Percentiles rank a stretch among this genome's conserved stretches.
Evolutionary conservation across 2,888 invertebrate genomes (phyloP).

Genomic region (Andrena hattorfiana): DNA sequence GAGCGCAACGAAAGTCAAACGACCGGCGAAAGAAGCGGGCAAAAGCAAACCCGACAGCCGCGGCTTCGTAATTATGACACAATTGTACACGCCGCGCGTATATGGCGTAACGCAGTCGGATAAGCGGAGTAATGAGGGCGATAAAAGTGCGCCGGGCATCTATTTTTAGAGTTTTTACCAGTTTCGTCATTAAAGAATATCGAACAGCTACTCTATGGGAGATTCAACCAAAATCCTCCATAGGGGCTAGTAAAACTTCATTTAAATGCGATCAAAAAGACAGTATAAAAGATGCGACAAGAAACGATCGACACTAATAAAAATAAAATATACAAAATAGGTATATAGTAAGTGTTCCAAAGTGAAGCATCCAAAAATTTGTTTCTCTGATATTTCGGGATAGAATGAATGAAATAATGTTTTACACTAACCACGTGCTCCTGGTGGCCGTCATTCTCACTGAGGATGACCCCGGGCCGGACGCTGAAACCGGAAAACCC

Average conservation of each 20-base stretch:
- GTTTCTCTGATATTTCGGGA: not conserved
- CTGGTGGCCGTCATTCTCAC: constrained; percentile 75
- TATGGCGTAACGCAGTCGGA: constrained; percentile 54
- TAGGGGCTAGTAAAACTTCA: not conserved
- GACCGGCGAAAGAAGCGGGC: constrained; percentile 31
- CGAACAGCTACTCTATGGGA: not conserved
- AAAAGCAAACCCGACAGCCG: constrained; percentile 8
- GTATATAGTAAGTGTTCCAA: no score
- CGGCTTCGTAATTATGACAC: constrained; percentile 58
- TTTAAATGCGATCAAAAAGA: not conserved
- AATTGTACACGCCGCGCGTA: constrained; percentile 41
- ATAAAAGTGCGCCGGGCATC: constrained; percentile 49
- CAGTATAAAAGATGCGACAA: not conserved
- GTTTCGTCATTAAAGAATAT: constrained; percentile 29
- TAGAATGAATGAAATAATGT: not conserved
- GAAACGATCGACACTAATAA: not conserved
- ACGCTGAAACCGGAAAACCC: constrained; percentile 56
- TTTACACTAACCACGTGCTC: constrained; percentile 79
- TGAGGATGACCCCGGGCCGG: constrained; percentile 57
- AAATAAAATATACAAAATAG: not conserved
- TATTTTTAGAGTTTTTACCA: constrained; percentile 48
- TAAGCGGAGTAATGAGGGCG: constrained; percentile 47
- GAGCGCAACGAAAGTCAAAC: constrained; percentile 3
- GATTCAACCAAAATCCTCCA: not conserved
- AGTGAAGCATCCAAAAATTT: not conserved